Evolutionary conservation across 2,797 vertebrate genomes (phyloP), one percentile per base, ranked within the genome.

Genomic region (Siniperca scherzeri): DNA sequence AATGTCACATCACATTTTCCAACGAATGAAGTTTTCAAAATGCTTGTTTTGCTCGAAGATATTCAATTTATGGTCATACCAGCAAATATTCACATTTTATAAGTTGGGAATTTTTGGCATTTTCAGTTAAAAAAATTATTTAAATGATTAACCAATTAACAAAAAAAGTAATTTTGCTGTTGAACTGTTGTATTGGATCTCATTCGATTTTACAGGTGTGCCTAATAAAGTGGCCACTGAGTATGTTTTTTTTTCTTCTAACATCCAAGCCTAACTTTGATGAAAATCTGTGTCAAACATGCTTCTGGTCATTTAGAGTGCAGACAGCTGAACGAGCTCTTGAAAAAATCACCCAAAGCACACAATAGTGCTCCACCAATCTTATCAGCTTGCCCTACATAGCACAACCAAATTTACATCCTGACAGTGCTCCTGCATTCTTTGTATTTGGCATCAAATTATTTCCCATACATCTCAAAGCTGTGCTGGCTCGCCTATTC

Each of bases 321-420:
- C 11, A 56, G 3, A 67, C 1, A 21, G 22, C 8, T 59, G 21
- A 86, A 33, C 0, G 0, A 76, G 48, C 53, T 50, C 40, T 59
- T 68, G 21, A 74, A 61, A 74, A 33, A 59, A 66, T 79, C 30
- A 66, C 6, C 19, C 36, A 70, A 55, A 66, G 53, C 30, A 50
- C 52, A 48, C 25, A 52, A 14, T 33, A 53, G 6, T 10, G 7
- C 33, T 55, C 5, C 71, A 44, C 55, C 16, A 0, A 61, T 87
- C 64, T 44, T 19, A 70, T 62, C 25, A 27, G 70, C 3, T 22
- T 56, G 44, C 55, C 71, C 66, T 76, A 69, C 50, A 72, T 55
- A 61, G 33, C 56, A 59, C 27, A 53, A 50, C 9, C 10, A 22
- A 38, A 71, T 4, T 33, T 57, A 50, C 36, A 62, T 65, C 1